Evolutionary conservation across 1,140 invertebrate species (phyloP), one percentile per base, ranked within the genome.

Genomic region (Hylaeus volcanicus): DNA sequence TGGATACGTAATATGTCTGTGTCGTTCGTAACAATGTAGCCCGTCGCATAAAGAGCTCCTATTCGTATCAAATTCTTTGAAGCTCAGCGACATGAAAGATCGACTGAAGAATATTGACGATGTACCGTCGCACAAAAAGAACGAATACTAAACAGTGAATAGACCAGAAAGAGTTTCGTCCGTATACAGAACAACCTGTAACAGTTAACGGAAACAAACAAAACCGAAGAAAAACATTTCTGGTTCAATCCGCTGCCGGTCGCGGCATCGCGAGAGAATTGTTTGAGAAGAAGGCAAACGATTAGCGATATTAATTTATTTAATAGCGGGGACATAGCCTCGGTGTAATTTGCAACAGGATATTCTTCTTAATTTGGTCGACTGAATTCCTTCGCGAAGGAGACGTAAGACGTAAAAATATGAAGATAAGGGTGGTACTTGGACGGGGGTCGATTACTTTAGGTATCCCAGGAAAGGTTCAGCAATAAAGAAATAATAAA

Each of bases 21-120:
- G 77, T 79, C 74, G n/a, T 43, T 26, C 43, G 41, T n/a, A 65
- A 80, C 83, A 77, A 85, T 81, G 84, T 48, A 55, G 43, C 56
- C 58, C 11, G 53, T 64, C 43, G 9, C 39, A n/a, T 74, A 58
- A 61, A 70, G 60, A 81, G 69, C 66, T 58, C 15, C 41, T 51
- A 45, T 69, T n/a, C 37, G 60, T 26, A n/a, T 48, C 51, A 15
- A 69, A 84, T n/a, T 53, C 78, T 61, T 77, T 65, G 61, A 68
- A 71, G 41, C 43, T 43, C 64, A 69, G 68, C 58, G 68, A 84
- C 58, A 61, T 15, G 55, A 66, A 41, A 11, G 55, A 63, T 75
- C 63, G 14, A 58, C 41, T 53, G 58, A 77, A 53, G 55, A 66
- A 84, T 84, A 84, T 79, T 58, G 58, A 51, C 61, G 61, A 84